A percentile compares a stretch with the other conserved stretches of the same genome.
Evolutionary conservation across 1,140 invertebrate species (phyloP).

Genomic region (Lepidurus arcticus): DNA sequence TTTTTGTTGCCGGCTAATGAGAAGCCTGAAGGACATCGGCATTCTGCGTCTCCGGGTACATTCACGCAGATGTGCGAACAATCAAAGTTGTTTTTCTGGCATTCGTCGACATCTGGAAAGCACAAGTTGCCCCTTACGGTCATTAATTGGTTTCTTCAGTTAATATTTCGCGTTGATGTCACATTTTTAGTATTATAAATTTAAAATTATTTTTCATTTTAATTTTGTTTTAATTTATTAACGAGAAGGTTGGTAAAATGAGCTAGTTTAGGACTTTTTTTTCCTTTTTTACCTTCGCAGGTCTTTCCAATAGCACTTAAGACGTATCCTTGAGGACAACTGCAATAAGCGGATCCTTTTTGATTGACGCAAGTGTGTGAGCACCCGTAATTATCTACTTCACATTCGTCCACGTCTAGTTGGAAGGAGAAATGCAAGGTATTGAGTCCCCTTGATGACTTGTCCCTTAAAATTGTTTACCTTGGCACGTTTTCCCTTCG

Average conservation of each 20-base stretch:
- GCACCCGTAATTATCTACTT: slow-evolving; percentile 31
- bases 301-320: slow-evolving; percentile 32
- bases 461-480: slow-evolving; percentile 37
- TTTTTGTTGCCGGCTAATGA: slow-evolving; percentile 35
- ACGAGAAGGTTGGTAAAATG: no score
- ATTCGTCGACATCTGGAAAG: slow-evolving; percentile 68
- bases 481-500: slow-evolving; percentile 47
- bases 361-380: slow-evolving; percentile 38
- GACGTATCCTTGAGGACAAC: slow-evolving; percentile 36
- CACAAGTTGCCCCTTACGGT: background rate
- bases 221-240: no score
- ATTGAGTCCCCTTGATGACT: background rate
- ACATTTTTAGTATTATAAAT: no score
- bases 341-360: slow-evolving; percentile 36
- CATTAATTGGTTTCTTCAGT: background rate
- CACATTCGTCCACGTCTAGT: slow-evolving; percentile 49
- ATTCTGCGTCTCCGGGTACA: slow-evolving; percentile 61
- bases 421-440: slow-evolving; percentile 22
- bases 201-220: no score
- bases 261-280: no score
- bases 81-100: slow-evolving; percentile 56
- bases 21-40: slow-evolving; percentile 45
- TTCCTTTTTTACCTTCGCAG: slow-evolving; percentile 13
- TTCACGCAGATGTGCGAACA: slow-evolving; percentile 64
- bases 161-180: no score